phyloP scores from a whole-genome alignment of 2,888 invertebrate genomes.

The Microctonus hyperodae region DNA sequence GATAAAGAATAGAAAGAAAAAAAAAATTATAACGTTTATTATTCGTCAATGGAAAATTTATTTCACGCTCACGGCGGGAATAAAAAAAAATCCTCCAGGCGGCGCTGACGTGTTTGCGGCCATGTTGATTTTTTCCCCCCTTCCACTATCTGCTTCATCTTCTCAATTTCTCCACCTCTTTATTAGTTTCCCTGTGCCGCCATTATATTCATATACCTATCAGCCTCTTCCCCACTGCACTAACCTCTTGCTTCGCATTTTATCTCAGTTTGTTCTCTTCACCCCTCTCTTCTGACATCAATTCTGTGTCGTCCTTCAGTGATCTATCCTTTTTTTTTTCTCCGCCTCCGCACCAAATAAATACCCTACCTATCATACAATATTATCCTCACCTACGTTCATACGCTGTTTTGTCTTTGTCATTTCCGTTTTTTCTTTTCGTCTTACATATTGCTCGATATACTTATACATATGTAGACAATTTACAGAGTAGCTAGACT shows the following conservation, averaged over 20 bases:
- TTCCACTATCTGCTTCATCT: conserved; percentile 14
- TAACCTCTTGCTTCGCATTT: conserved; percentile 31
- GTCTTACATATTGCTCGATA: neutral
- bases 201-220: conserved; percentile 38
- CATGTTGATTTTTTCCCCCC: conserved; percentile 49
- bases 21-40: conserved; percentile 19
- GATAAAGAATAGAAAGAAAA: conserved; percentile 13
- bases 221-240: conserved; percentile 41
- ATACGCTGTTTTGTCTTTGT: neutral
- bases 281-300: conserved; percentile 28
- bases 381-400: neutral
- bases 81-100: conserved; percentile 57
- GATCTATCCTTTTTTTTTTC: conserved; percentile 29
- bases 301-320: conserved; percentile 27
- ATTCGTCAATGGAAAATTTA: conserved; percentile 39
- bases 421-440: neutral
- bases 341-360: conserved; percentile 34
- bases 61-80: conserved; percentile 48
- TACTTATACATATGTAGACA: conserved; percentile 6
- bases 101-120: conserved; percentile 55
- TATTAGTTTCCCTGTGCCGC: conserved; percentile 7
- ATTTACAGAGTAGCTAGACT: conserved; percentile 1
- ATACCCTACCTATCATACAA: conserved; percentile 22
- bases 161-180: conserved; percentile 27
- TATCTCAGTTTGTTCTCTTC: conserved; percentile 36